A percentile compares a stretch with the other conserved stretches of the same genome.
These are phyloP conservation scores for Diadema setosum DNA, from an alignment of 35 echinoderm and acorn worm species.

Conservation along the genomic window DNA sequence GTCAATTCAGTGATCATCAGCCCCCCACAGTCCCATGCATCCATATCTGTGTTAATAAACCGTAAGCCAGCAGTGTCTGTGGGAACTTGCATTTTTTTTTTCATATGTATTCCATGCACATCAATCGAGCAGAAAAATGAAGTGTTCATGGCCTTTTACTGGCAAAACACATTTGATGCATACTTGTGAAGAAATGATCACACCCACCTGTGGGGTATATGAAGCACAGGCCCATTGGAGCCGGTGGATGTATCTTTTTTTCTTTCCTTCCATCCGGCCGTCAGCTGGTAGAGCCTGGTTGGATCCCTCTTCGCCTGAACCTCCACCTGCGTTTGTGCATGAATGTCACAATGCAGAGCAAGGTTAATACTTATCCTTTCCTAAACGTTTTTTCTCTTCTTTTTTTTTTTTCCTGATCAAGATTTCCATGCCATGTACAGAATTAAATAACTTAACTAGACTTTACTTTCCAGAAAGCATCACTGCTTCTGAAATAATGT, in stretches of 20 bases:
- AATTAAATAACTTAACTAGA: background rate
- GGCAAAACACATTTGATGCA: background rate
- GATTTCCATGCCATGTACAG: background rate
- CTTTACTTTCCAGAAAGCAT: too few species aligned
- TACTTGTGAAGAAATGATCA: background rate
- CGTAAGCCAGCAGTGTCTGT: background rate
- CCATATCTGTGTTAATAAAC: background rate
- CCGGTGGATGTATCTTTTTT: conserved; percentile 50
- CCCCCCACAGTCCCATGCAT: background rate
- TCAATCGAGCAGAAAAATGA: background rate
- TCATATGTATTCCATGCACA: background rate
- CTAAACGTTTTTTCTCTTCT: background rate
- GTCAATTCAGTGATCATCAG: too few species aligned
- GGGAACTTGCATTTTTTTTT: background rate
- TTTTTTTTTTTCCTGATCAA: background rate
- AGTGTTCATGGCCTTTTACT: background rate
- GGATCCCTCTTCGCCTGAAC: conserved; percentile 88
- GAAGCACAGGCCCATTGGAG: conserved; percentile 48
- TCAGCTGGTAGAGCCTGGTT: conserved; percentile 80
- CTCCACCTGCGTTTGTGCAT: conserved; percentile 50
- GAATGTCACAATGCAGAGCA: too few species aligned
- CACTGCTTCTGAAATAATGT: too few species aligned
- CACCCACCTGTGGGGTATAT: conserved; percentile 91
- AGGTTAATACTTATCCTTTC: too few species aligned
- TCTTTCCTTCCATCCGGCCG: conserved; percentile 90